Base-by-base conservation (phyloP, 2,113 vertebrate species). In the Colistium nudipinnis region DNA sequence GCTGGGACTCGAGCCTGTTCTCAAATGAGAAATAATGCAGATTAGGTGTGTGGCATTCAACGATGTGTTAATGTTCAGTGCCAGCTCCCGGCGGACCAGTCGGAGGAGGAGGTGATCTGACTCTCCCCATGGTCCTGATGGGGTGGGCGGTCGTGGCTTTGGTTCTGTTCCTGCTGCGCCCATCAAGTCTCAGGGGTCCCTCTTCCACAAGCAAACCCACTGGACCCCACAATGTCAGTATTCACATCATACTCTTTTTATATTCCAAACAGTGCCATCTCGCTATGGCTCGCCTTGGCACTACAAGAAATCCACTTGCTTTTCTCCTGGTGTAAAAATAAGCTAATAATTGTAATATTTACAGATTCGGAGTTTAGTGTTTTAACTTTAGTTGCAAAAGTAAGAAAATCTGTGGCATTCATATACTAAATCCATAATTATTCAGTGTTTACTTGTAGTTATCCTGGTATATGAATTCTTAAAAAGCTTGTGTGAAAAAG, bases 61-160 rank as follows among this genome's bases (percentile, higher is more conserved):
- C 31, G 31, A 12, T 64, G 13, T 81, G 22, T 84, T 76, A 83
- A 76, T 67, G 69, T 84, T 2, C 67, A 99, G 98, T 98, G 75
- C 98, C 97, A 62, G 96, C 95, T 87, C 98, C 97, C 39, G 88
- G 82, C 25, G 85, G 94, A 5, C 85, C 93, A 2, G 49, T 78
- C 47, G 94, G 93, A 22, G 93, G 80, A 51, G 82, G 72, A 45
- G 73, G 53, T 14, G 94, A 94, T 53, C 76, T 97, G 77, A 96
- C 93, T 68, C 63, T 98, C 63, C 93, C 95, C 28, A 93, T 98
- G 95, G 93, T 99, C 64, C 82, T 97, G 85, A 94, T 98, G 92
- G 97, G 94, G 68, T 99, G 97, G 96, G 77, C 95, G 72, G 90
- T 96, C 64, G 89, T 99, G 69, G 97, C 94, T 22, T 83, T 99